Evolutionary conservation across 2,888 invertebrate genomes (phyloP), one percentile per base, ranked within the genome.

Genomic region (Uloborus plumipes): DNA sequence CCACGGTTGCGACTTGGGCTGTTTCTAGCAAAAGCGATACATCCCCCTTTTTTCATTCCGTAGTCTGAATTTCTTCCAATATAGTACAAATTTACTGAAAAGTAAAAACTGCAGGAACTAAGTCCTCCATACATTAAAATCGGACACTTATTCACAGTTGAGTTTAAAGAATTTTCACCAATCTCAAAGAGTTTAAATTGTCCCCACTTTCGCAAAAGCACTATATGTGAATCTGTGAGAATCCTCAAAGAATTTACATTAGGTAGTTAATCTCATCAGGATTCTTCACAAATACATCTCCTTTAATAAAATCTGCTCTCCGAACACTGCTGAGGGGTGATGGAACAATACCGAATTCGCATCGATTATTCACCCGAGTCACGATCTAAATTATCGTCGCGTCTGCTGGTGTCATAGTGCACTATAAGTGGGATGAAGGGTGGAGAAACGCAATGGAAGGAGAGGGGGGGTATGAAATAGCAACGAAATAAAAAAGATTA

Each of bases 371-470:
- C 31, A 75, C 49, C 15, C 67, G 18, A 58, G 77, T 78, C 77
- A 78, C 71, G 66, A 47, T 67, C 53, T 31, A 39, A 74, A 66
- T 74, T 22, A 66, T 50, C 59, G 58, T 49, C 76, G 62, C 51
- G 64, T 76, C 75, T 59, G 75, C 66, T 66, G 58, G 67, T 75
- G 67, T 75, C 58, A 58, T 59, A 75, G 66, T 22, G 11, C 9
- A 9, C 39, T 7, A 4, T 39, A 39, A 15, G 26, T 39, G 39
- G 39, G 39, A 61, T 50, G 51, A 3, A 53, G 61, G 39, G 69
- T 50, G 51, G 9, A 53, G 61, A 20, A 51, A 26, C 26, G 26
- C 14, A 26, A 18, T 18, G 18, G 51, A n/a, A 13, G 55, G n/a
- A 13, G 55, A 18, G 53, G n/a, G 51, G 53, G 31, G 47, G 31